Percentiles rank a stretch among this genome's conserved stretches.
These are phyloP conservation scores for Chaunax sp. DNA, from an alignment of 2,797 vertebrate species.

Conservation along the genomic window DNA sequence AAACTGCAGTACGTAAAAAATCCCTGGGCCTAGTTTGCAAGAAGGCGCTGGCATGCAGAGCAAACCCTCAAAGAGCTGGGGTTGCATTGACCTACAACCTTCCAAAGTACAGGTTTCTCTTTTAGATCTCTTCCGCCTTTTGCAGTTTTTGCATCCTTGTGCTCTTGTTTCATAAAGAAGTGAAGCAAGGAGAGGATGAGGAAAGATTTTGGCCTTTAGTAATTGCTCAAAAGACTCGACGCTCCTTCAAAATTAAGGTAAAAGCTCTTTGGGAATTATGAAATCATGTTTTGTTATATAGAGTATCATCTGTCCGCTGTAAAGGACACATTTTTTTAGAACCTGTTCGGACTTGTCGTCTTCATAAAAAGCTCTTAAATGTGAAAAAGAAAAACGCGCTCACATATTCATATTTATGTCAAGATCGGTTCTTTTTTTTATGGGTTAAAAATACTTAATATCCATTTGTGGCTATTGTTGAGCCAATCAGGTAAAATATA, in stretches of 20 bases:
- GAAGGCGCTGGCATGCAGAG: slow-evolving; percentile 14
- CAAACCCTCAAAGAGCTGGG: slow-evolving; percentile 54
- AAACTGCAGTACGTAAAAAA: background rate
- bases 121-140: slow-evolving; percentile 62
- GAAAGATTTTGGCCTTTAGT: slow-evolving; percentile 14
- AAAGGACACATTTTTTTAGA: too few relatives aligned
- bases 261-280: background rate
- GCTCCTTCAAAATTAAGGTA: slow-evolving; percentile 47
- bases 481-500: background rate
- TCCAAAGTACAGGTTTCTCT: slow-evolving; percentile 41
- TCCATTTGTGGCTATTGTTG: background rate
- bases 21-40: slow-evolving; percentile 28
- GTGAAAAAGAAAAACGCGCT: background rate
- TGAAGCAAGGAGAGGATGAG: slow-evolving; percentile 27
- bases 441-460: background rate
- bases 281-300: background rate
- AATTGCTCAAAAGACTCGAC: background rate
- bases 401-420: background rate
- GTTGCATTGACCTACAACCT: slow-evolving; percentile 55
- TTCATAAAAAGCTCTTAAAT: background rate
- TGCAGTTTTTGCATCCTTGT: slow-evolving; percentile 30
- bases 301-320: too few relatives aligned
- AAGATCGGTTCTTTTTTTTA: background rate
- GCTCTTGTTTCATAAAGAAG: slow-evolving; percentile 28
- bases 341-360: background rate